Evolutionary conservation across 1,140 invertebrate species (phyloP).

Genomic region (Neodiprion fabricii): DNA sequence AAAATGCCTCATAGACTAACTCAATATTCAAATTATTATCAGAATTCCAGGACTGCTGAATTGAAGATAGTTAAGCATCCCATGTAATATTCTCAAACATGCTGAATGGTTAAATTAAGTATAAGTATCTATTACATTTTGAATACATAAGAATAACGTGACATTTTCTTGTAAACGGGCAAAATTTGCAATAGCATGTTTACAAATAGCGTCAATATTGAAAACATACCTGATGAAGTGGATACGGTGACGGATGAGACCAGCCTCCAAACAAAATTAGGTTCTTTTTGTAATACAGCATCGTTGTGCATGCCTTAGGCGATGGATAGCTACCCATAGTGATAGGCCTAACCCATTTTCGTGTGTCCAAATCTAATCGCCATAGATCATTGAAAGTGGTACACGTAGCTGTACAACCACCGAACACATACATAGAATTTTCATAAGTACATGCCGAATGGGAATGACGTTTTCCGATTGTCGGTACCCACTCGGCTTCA

Average conservation of each 20-base stretch:
- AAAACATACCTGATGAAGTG: constrained; percentile 78
- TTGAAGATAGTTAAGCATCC: too few relatives aligned
- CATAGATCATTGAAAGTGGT: constrained; percentile 98
- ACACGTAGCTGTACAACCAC: constrained; percentile 91
- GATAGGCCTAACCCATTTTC: constrained; percentile 82
- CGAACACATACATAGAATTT: constrained; percentile 94
- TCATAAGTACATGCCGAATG: constrained; percentile 86
- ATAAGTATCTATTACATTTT: too few relatives aligned
- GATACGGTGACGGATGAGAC: constrained; percentile 91
- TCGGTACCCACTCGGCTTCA: constrained; percentile 64
- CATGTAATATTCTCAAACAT: too few relatives aligned
- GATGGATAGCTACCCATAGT: constrained; percentile 91
- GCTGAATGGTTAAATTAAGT: too few relatives aligned
- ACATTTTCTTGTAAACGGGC: too few relatives aligned
- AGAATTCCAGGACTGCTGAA: too few relatives aligned
- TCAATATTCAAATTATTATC: not conserved
- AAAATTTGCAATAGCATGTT: too few relatives aligned
- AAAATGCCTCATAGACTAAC: not conserved
- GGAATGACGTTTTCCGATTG: constrained; percentile 89
- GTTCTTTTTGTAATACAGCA: constrained; percentile 84
- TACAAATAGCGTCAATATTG: not conserved
- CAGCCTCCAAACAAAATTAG: constrained; percentile 94
- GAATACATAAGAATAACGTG: too few relatives aligned
- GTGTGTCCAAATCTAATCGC: constrained; percentile 86
- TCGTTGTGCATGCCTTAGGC: constrained; percentile 93